These are phyloP conservation scores for Phrynosoma platyrhinos DNA, from an alignment of 2,113 vertebrate species.

Conservation along the genomic window DNA sequence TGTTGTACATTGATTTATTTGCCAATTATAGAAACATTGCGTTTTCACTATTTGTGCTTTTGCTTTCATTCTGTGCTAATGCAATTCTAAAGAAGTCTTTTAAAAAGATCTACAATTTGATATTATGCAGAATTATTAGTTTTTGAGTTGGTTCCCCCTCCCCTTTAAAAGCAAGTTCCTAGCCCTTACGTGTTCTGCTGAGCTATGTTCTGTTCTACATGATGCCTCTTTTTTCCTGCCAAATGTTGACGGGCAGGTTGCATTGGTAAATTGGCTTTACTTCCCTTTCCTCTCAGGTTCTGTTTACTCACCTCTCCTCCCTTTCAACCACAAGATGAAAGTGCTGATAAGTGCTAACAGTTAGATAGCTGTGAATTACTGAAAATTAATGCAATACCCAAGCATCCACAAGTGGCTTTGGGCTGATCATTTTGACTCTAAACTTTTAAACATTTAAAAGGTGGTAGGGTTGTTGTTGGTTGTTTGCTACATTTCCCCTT, in stretches of 20 bases:
- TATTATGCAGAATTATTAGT: background rate
- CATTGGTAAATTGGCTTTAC: background rate
- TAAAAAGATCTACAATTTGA: background rate
- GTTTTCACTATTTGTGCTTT: background rate
- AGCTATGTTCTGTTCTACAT: background rate
- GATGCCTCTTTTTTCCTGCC: background rate
- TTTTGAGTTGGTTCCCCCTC: too few species aligned
- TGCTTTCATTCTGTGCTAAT: background rate
- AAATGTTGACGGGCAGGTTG: too few species aligned
- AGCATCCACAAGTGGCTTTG: background rate
- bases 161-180: background rate
- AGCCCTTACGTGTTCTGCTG: background rate
- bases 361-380: background rate
- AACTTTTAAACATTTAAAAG: background rate
- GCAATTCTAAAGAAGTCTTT: background rate
- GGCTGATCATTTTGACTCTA: background rate
- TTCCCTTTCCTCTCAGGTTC: background rate
- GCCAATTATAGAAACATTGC: background rate
- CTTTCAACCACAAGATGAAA: background rate
- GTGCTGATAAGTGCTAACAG: background rate
- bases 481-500: background rate
- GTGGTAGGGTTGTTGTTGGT: background rate
- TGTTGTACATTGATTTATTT: too few species aligned
- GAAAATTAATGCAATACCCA: background rate
- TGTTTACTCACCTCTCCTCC: background rate